A percentile compares a stretch with the other conserved stretches of the same genome.
phyloP scores from a whole-genome alignment of 2,888 invertebrate genomes.

The Ectemnius continuus region DNA sequence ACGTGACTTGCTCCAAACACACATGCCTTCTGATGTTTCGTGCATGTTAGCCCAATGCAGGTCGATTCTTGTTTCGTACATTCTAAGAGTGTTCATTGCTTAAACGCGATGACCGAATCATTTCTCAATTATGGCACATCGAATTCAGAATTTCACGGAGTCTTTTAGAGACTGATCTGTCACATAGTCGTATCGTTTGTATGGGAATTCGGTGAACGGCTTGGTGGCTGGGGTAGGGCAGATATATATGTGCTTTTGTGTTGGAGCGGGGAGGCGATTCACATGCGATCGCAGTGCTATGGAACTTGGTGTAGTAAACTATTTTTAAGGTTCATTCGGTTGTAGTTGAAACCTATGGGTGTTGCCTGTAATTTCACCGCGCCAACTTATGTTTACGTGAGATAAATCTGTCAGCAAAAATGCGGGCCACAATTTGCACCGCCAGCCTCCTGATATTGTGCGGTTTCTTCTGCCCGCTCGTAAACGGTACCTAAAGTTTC shows the following conservation, averaged over 20 bases:
- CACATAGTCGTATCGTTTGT: not conserved
- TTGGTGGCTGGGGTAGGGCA: too few species aligned
- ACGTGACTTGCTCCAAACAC: conserved; percentile 21
- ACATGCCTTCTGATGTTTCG: conserved; percentile 23
- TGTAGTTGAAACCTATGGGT: conserved; percentile 36
- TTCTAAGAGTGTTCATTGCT: not conserved
- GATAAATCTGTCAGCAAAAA: conserved; percentile 23
- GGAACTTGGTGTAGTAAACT: not conserved
- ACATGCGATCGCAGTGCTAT: conserved; percentile 1
- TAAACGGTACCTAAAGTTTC: conserved; percentile 32
- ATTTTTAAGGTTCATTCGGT: not conserved
- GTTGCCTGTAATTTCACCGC: conserved; percentile 35
- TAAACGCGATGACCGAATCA: not conserved
- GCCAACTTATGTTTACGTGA: conserved; percentile 30
- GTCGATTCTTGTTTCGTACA: conserved; percentile 23
- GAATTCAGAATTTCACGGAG: conserved; percentile 2
- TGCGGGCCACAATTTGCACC: conserved; percentile 20
- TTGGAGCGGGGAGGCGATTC: too few species aligned
- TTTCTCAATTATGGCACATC: conserved; percentile 12
- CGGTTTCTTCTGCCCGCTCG: conserved; percentile 12
- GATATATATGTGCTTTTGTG: too few species aligned
- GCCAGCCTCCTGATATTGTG: conserved; percentile 12
- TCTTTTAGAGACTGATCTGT: not conserved
- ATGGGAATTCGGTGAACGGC: not conserved
- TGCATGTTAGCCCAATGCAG: not conserved